Conservation (phyloP, 53 echinoderm and acorn worm genomes). For the Echinarachnius parma region DNA sequence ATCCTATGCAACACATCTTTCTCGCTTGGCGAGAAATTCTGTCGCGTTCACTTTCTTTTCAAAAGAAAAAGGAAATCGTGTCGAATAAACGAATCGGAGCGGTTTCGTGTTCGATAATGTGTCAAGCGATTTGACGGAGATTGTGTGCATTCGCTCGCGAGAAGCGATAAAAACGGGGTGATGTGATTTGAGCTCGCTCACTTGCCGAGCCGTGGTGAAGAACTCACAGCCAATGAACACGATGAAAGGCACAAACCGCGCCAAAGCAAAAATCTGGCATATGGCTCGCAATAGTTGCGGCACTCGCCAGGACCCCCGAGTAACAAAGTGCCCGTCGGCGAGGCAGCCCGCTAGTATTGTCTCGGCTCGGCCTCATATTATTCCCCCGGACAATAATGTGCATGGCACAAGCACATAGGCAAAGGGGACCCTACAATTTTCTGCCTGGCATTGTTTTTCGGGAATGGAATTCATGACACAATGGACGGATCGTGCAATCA, state of each 20-base stretch:
- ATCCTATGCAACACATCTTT: not conserved
- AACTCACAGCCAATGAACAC: constrained; percentile 47
- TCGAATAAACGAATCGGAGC: no score
- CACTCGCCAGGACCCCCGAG: constrained; percentile 54
- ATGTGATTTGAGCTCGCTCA: constrained; percentile 12
- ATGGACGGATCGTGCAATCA: constrained; percentile 33
- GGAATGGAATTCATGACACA: constrained; percentile 49
- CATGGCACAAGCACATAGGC: constrained; percentile 49
- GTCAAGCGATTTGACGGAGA: constrained; percentile 11
- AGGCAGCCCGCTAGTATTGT: constrained; percentile 65
- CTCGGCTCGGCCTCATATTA: constrained; percentile 63
- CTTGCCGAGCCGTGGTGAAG: constrained; percentile 16
- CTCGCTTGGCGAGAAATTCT: no score
- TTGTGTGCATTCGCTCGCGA: no score
- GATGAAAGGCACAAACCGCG: constrained; percentile 39
- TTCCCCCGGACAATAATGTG: constrained; percentile 66
- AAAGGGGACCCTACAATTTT: constrained; percentile 47
- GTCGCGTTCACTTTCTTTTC: not conserved
- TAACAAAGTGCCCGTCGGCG: constrained; percentile 73
- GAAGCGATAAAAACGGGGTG: constrained; percentile 4
- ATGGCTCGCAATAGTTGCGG: constrained; percentile 53
- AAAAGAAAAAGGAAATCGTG: not conserved
- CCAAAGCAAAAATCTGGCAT: constrained; percentile 58
- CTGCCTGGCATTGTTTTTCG: constrained; percentile 53
- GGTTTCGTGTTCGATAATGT: no score